Percentiles rank a stretch among this genome's conserved stretches.
Evolutionary conservation across 2,113 vertebrate genomes (phyloP).

Genomic region (Cyprinus carpio): DNA sequence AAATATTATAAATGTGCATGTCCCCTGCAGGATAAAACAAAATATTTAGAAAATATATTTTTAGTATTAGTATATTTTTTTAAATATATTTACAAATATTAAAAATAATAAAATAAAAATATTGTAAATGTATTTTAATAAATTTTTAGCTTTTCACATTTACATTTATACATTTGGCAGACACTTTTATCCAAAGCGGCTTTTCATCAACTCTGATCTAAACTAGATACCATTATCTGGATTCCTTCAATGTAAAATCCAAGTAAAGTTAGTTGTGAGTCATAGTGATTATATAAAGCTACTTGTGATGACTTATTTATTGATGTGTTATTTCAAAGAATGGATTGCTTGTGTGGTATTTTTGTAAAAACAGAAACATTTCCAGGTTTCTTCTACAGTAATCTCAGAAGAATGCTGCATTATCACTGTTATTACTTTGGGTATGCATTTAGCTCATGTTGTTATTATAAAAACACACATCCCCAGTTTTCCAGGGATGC

Average conservation of each 20-base stretch:
- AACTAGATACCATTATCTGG: background rate
- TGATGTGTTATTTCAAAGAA: background rate
- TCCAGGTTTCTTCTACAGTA: background rate
- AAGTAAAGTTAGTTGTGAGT: background rate
- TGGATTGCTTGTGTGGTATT: background rate
- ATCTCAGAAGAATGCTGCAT: background rate
- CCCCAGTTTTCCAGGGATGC: background rate
- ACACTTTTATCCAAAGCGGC: too few species aligned
- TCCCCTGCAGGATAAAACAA: too few species aligned
- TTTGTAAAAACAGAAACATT: conserved; percentile 16
- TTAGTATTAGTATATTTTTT: too few species aligned
- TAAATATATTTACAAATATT: too few species aligned
- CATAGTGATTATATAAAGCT: background rate
- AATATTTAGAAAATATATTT: too few species aligned
- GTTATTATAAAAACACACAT: conserved; percentile 4
- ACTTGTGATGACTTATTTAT: background rate
- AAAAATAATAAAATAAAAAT: too few species aligned
- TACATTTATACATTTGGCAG: too few species aligned
- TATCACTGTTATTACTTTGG: background rate
- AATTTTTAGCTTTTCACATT: too few species aligned
- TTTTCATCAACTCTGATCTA: background rate
- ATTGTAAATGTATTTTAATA: too few species aligned
- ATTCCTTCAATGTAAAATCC: too few species aligned
- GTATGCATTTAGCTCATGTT: background rate
- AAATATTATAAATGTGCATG: too few species aligned